These are phyloP conservation scores for Hippopotamyrus pictus DNA, from an alignment of 2,797 vertebrate genomes.

Conservation along the genomic window DNA sequence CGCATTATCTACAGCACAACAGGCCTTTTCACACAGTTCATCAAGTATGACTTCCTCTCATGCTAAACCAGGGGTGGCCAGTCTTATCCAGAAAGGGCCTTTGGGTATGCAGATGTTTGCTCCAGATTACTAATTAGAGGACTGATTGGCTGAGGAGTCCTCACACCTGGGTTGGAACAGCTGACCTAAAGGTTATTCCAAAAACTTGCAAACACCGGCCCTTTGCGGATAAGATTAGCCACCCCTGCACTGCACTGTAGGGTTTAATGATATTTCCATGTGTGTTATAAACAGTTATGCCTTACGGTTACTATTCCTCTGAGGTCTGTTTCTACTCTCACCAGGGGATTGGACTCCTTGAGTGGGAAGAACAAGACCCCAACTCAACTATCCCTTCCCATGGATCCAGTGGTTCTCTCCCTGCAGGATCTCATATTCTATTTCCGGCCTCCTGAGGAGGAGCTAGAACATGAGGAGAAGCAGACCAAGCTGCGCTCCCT, in stretches of 20 bases:
- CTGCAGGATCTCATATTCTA: conserved; percentile 89
- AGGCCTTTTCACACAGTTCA: conserved; percentile 83
- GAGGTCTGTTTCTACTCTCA: not conserved
- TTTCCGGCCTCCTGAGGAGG: conserved; percentile 82
- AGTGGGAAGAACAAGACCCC: conserved; percentile 78
- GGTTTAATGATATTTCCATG: not conserved
- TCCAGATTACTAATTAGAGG: not conserved
- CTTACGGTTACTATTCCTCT: not conserved
- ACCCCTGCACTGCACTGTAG: not conserved
- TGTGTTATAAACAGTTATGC: not conserved
- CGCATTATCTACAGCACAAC: conserved; percentile 87
- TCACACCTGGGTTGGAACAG: not conserved
- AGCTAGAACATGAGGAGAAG: conserved; percentile 85
- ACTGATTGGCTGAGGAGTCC: not conserved
- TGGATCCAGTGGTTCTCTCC: conserved; percentile 78
- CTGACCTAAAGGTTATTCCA: not conserved
- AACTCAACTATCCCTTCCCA: conserved; percentile 64
- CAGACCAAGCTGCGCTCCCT: conserved; percentile 88
- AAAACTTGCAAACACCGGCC: not conserved
- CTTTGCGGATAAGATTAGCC: not conserved
- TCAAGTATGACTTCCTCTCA: conserved; percentile 63
- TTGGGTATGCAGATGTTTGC: not conserved
- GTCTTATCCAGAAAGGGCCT: not conserved
- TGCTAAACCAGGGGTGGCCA: not conserved
- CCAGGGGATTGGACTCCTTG: conserved; percentile 80